Evolutionary conservation across 1,140 invertebrate species (phyloP).

Genomic region (Bathynomus jamesi): DNA sequence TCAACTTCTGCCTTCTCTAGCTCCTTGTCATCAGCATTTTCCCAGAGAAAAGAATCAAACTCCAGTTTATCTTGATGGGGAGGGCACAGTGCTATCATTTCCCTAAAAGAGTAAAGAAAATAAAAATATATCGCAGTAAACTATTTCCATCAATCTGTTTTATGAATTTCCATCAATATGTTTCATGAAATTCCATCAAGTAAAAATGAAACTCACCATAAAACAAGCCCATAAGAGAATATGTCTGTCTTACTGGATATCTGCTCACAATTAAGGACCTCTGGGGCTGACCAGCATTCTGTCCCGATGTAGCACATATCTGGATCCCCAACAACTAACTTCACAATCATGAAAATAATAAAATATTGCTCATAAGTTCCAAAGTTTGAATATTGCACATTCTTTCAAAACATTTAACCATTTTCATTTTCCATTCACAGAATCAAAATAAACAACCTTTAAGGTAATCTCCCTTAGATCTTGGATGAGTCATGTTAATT

Average conservation of each 20-base stretch:
- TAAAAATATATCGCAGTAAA: background rate
- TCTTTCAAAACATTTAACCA: too few species aligned
- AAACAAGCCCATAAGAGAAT: slow-evolving; percentile 64
- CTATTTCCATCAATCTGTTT: too few species aligned
- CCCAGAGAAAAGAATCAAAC: background rate
- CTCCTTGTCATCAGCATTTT: background rate
- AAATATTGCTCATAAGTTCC: too few species aligned
- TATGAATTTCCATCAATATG: background rate
- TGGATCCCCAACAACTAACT: background rate
- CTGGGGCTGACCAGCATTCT: slow-evolving; percentile 66
- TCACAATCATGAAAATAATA: too few species aligned
- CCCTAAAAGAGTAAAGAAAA: background rate
- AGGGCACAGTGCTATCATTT: background rate
- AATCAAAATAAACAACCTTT: too few species aligned
- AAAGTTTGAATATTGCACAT: too few species aligned
- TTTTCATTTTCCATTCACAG: too few species aligned
- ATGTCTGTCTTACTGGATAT: slow-evolving; percentile 66
- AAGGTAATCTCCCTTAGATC: too few species aligned
- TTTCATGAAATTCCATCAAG: background rate
- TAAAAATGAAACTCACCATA: slow-evolving; percentile 47
- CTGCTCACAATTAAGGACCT: slow-evolving; percentile 49
- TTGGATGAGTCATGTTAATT: too few species aligned
- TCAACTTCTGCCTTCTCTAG: background rate
- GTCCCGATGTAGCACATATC: slow-evolving; percentile 55
- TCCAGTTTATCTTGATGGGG: background rate